phyloP scores from a whole-genome alignment of 1,140 invertebrate species.

The Papilio machaon region DNA sequence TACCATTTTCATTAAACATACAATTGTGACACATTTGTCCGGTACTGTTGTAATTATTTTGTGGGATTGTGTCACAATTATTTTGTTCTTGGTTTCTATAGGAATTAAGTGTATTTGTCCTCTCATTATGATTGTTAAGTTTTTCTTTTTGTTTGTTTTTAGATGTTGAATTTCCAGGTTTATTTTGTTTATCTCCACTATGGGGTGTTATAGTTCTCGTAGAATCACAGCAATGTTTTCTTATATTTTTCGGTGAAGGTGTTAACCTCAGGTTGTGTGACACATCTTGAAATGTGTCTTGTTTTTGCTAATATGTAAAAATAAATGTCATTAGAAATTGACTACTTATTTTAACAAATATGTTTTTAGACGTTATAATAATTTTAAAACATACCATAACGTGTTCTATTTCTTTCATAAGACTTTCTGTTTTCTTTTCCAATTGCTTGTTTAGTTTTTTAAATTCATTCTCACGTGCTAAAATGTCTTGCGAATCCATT shows the following conservation, averaged over 20 bases:
- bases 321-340: not conserved
- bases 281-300: conserved; percentile 68
- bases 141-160: conserved; percentile 40
- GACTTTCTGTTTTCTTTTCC: conserved; percentile 72
- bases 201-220: conserved; percentile 44
- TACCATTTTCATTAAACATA: conserved; percentile 43
- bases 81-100: conserved; percentile 38
- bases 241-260: conserved; percentile 44
- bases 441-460: conserved; percentile 76
- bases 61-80: not conserved
- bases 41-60: not conserved
- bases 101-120: conserved; percentile 8
- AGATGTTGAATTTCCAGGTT: conserved; percentile 20
- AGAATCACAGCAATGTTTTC: conserved; percentile 55
- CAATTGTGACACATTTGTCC: conserved; percentile 54
- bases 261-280: conserved; percentile 52
- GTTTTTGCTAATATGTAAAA: conserved; percentile 64
- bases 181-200: conserved; percentile 25
- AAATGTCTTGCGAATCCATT: conserved; percentile 67
- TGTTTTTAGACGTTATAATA: not conserved
- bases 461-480: conserved; percentile 75
- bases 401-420: conserved; percentile 75
- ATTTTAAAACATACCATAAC: conserved; percentile 61
- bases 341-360: not conserved
- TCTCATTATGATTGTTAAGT: conserved; percentile 16